These are phyloP conservation scores for Halcyon malimbica DNA, from an alignment of 2,113 vertebrate genomes.

Conservation along the genomic window DNA sequence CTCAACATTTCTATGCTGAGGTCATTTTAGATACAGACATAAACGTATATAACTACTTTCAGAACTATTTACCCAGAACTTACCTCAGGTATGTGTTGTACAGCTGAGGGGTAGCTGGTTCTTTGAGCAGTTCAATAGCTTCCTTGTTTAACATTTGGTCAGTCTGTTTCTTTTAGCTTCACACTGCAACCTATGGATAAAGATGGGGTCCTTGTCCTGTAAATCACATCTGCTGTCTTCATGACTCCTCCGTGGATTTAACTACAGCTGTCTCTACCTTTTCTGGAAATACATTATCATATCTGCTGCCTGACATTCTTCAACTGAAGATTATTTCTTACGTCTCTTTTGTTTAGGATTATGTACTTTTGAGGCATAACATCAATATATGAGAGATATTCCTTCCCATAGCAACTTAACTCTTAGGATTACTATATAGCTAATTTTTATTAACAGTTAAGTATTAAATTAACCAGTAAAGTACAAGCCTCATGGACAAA, in stretches of 20 bases:
- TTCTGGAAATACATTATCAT: neutral
- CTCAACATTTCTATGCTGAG: neutral
- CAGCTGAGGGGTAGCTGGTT: neutral
- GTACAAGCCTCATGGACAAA: neutral
- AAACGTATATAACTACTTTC: neutral
- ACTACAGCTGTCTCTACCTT: neutral
- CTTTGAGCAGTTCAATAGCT: neutral
- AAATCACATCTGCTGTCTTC: neutral
- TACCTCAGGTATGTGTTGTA: neutral
- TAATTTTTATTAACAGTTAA: neutral
- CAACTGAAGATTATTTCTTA: neutral
- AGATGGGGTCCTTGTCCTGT: no score
- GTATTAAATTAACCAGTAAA: neutral
- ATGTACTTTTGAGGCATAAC: neutral
- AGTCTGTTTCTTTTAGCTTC: neutral
- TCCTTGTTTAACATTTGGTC: neutral
- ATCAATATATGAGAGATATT: neutral
- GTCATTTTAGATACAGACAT: neutral
- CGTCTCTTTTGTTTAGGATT: neutral
- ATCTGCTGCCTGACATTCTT: neutral
- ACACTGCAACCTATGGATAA: neutral
- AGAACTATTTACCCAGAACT: neutral
- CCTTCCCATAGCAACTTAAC: neutral
- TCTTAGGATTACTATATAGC: neutral
- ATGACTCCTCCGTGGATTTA: no score